Conservation (phyloP, 2,113 vertebrate species). For the Toxotes chatareus region DNA sequence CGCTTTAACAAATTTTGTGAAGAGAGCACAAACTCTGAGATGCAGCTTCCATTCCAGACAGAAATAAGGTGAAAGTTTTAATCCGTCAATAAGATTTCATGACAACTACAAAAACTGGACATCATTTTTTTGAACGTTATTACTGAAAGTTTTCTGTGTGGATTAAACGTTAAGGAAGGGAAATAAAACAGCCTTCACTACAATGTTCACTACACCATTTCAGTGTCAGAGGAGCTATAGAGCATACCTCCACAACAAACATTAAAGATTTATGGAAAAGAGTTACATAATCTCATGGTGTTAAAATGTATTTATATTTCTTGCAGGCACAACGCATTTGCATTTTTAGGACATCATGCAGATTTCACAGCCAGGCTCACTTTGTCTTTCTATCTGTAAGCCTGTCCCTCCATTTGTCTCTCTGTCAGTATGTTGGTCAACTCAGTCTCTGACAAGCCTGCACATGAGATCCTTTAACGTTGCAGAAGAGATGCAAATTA, state of each 20-base stretch:
- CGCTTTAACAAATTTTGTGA: conserved; percentile 43
- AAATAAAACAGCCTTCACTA: not conserved
- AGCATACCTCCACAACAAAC: not conserved
- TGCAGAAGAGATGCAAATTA: not conserved
- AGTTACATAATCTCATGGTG: conserved; percentile 40
- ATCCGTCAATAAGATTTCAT: conserved; percentile 25
- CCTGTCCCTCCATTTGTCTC: conserved; percentile 6
- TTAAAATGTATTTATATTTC: conserved; percentile 19
- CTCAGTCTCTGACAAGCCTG: not conserved
- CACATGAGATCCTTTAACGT: not conserved
- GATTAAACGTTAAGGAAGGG: not conserved
- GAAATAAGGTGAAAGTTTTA: conserved; percentile 19
- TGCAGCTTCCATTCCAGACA: not conserved
- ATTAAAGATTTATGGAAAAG: not conserved
- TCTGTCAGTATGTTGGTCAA: conserved; percentile 8
- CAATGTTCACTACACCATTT: not conserved
- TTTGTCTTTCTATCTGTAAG: not conserved
- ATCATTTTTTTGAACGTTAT: not conserved
- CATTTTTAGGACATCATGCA: conserved; percentile 29
- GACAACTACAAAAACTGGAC: not conserved
- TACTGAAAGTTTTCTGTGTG: conserved; percentile 15
- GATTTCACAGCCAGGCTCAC: conserved; percentile 26
- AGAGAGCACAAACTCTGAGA: conserved; percentile 32
- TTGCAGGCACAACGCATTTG: conserved; percentile 25
- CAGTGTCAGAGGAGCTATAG: not conserved